phyloP scores from a whole-genome alignment of 2,113 vertebrate species.

The Prietella phreatophila region DNA sequence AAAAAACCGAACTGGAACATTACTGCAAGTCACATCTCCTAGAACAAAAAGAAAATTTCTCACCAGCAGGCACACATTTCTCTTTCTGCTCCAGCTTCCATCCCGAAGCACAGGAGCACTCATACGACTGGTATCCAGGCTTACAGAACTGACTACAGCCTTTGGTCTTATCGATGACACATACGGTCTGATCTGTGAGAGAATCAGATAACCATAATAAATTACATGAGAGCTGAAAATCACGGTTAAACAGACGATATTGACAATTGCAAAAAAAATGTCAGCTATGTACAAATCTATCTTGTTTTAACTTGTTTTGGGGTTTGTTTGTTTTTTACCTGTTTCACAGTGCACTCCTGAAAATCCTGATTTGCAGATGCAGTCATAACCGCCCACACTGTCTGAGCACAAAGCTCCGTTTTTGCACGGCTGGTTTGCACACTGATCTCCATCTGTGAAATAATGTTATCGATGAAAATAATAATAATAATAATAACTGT shows the following conservation, averaged over 20 bases:
- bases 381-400: constrained; percentile 77
- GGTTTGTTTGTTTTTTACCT: constrained; percentile 56
- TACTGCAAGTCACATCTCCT: neutral
- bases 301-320: neutral
- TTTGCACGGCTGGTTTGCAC: constrained; percentile 69
- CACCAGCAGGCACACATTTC: constrained; percentile 69
- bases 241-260: neutral
- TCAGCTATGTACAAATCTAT: neutral
- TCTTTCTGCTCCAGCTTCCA: constrained; percentile 65
- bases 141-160: constrained; percentile 79
- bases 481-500: neutral
- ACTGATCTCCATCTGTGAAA: constrained; percentile 76
- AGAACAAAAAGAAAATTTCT: neutral
- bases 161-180: constrained; percentile 63
- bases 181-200: constrained; percentile 68
- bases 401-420: constrained; percentile 77
- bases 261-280: too few relatives aligned
- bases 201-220: neutral
- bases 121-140: constrained; percentile 69
- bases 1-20: neutral
- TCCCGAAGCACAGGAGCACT: constrained; percentile 71
- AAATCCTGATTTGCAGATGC: constrained; percentile 76
- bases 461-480: neutral
- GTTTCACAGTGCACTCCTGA: constrained; percentile 70
- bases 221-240: neutral